Conservation (phyloP, 2,888 invertebrate species). For the Deroplatys truncata region DNA sequence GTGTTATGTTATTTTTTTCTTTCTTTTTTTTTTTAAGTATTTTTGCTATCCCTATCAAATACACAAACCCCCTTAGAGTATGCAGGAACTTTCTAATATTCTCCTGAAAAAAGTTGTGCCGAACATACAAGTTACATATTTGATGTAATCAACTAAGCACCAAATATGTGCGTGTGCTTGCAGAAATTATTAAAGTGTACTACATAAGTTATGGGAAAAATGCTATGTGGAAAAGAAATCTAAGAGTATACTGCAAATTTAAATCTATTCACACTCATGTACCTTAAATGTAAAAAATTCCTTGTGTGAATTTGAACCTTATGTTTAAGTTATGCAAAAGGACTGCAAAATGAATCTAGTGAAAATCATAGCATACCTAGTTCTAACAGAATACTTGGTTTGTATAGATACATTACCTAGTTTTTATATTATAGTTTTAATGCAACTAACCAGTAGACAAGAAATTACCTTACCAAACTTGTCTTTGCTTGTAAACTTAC, state of each 20-base stretch:
- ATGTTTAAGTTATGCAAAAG: not conserved
- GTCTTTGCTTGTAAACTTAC: not conserved
- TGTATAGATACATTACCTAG: not conserved
- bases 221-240: not conserved
- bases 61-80: not conserved
- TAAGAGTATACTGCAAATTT: not conserved
- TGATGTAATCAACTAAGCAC: not conserved
- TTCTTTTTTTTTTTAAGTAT: not conserved
- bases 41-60: constrained; percentile 17
- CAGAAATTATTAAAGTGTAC: not conserved
- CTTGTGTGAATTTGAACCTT: not conserved
- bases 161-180: not conserved
- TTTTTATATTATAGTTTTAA: not conserved
- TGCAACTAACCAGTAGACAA: not conserved
- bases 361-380: not conserved
- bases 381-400: not conserved
- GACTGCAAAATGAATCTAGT: not conserved
- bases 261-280: not conserved
- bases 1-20: not conserved
- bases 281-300: not conserved
- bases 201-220: not conserved
- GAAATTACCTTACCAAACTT: not conserved
- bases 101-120: not conserved
- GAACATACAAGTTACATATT: not conserved
- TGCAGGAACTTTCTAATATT: not conserved